Conservation (phyloP, 2,113 vertebrate genomes). For the Oenanthe oenanthe region DNA sequence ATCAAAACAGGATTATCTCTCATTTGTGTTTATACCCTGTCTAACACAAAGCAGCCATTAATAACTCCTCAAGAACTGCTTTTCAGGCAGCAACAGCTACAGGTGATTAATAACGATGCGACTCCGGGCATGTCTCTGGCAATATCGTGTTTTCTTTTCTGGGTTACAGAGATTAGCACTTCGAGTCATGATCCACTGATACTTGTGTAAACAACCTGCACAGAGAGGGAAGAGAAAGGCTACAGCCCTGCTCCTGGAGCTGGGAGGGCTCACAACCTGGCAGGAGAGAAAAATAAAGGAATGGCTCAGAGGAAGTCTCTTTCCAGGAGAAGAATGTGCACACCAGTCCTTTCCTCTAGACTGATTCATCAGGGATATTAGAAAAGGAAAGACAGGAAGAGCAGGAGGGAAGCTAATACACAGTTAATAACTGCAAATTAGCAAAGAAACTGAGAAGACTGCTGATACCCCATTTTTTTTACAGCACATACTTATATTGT, state of each 20-base stretch:
- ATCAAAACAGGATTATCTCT: slow-evolving; percentile 33
- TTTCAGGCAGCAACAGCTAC: slow-evolving; percentile 8
- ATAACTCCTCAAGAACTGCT: slow-evolving; percentile 9
- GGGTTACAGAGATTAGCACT: slow-evolving; percentile 34
- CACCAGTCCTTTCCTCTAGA: background rate
- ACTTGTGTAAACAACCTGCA: background rate
- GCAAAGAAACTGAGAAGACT: background rate
- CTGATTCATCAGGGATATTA: background rate
- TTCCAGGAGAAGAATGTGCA: background rate
- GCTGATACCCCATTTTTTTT: background rate
- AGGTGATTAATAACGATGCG: slow-evolving; percentile 43
- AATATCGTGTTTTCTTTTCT: slow-evolving; percentile 16
- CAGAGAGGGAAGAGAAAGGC: background rate
- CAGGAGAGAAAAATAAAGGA: background rate
- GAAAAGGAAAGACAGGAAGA: background rate
- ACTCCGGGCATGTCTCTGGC: slow-evolving; percentile 11
- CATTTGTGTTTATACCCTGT: background rate
- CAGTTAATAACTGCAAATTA: background rate
- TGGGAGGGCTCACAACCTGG: background rate
- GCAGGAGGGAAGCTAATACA: background rate
- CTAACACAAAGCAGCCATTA: slow-evolving; percentile 25
- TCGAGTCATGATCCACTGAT: background rate
- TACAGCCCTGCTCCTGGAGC: background rate
- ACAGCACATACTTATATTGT: background rate
- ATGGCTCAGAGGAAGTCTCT: background rate